Evolutionary conservation across 2,113 vertebrate species (phyloP).

Genomic region (Lagopus muta): DNA sequence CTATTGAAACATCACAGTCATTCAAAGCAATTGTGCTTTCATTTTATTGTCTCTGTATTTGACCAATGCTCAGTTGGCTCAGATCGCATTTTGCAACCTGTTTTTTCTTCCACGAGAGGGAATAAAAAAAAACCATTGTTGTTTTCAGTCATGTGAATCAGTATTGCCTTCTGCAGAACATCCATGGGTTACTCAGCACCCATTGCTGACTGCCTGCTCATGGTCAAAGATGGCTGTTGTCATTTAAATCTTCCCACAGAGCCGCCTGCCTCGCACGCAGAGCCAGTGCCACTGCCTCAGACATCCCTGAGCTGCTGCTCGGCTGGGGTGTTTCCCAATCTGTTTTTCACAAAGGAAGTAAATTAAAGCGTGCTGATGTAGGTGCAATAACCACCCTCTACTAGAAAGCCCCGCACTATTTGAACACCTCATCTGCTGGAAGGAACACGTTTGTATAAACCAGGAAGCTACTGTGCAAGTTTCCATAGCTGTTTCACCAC

Average conservation of each 20-base stretch:
- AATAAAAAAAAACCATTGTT: background rate
- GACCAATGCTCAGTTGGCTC: background rate
- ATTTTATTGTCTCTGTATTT: background rate
- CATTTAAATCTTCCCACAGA: background rate
- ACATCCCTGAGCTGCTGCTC: fast-evolving
- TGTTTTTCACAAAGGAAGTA: background rate
- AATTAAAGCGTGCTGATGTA: fast-evolving
- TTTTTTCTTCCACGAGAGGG: background rate
- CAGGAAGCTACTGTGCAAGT: fast-evolving
- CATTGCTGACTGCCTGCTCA: fast-evolving
- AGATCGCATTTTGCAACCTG: background rate
- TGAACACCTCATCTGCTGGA: fast-evolving
- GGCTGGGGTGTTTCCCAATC: fast-evolving
- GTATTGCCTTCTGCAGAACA: background rate
- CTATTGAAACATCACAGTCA: background rate
- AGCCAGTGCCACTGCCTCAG: background rate
- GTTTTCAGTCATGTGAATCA: background rate
- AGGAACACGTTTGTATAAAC: background rate
- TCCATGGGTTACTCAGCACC: fast-evolving
- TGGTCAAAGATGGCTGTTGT: fast-evolving
- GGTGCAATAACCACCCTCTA: fast-evolving
- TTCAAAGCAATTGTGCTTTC: background rate
- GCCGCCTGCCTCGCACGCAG: constrained; percentile 48
- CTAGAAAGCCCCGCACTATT: fast-evolving
- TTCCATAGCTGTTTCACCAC: fast-evolving